Base-by-base conservation (phyloP, 2,797 vertebrate genomes). In the Echeneis naucrates region DNA sequence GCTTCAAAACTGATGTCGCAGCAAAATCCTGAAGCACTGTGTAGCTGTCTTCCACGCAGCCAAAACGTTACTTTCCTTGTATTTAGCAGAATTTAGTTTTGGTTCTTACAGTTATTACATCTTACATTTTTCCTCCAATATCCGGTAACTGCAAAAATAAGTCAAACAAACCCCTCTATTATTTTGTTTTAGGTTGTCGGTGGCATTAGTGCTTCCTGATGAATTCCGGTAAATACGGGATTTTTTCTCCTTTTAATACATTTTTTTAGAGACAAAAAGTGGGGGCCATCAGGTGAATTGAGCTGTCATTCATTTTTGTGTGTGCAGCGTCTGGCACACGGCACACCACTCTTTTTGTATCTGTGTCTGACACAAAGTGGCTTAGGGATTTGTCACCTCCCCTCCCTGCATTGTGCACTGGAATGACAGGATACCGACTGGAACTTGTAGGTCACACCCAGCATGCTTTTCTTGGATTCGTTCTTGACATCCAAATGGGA, bases 401-500 rank as follows among this genome's bases (percentile, higher is more conserved):
- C 90, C 81, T 87, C 67, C 51, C 71, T 67, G 82, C 79, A 91
- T 92, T 92, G 84, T 94, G 78, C 68, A 70, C 70, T 81, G 85
- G 85, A 93, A 92, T 85, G 87, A 93, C 93, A 93, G 92, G 92
- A 94, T 92, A 85, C 87, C 66, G 73, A 68, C 88, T 82, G 78
- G 73, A 87, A 90, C 82, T 86, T 88, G 82, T 83, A 89, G 87
- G 89, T 89, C 90, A 91, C 90, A 87, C 90, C 92, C 90, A 80
- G 68, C 62, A 54, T 89, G 86, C 86, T 91, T 90, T 89, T 77
- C 83, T 88, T 83, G 69, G 76, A 89, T 89, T 79, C 75, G 62
- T 83, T 65, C 73, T 78, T 68, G 2, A 68, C 44, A 74, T 83
- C 63, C 69, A 86, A 89, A 85, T 72, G 80, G 63, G 88, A 88